Evolutionary conservation across 2,888 invertebrate genomes (phyloP), one percentile per base, ranked within the genome.

Genomic region (Sepioteuthis lessoniana): DNA sequence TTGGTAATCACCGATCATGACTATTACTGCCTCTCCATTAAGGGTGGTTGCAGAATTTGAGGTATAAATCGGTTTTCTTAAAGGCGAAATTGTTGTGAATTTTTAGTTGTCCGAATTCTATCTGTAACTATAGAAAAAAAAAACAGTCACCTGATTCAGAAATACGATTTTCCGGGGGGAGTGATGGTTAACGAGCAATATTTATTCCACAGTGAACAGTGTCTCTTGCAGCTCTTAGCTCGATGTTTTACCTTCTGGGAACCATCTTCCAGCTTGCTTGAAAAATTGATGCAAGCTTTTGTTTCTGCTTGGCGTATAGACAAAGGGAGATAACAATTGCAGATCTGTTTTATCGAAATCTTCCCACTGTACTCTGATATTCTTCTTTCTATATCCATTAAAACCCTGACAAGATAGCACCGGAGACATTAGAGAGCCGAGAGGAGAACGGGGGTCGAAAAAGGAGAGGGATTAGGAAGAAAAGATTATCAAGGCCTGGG

Each of bases 361-460:
- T n/a, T 35, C 76, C n/a, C 76, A 13, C n/a, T 76, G 76, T 35
- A 76, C 76, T 76, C n/a, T 76, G 76, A 76, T 76, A 76, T n/a
- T 76, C 13, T 76, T 76, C 76, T 76, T 16, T 76, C n/a, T 76
- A 16, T 76, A 76, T 76, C 76, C 76, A 76, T 76, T 76, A 76
- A 76, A 35, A n/a, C 76, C 76, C n/a, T 76, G 76, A 76, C 76
- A 76, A 76, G 76, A 76, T 76, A 76, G 76, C n/a, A 76, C 76
- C 76, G 76, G 76, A 76, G 76, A 76, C 76, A 35, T 76, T n/a
- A 35, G n/a, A 76, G 10, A 16, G 76, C n/a, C 76, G 76, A 76
- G n/a, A 13, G 76, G 13, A 76, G 76, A 76, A 76, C n/a, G n/a
- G 76, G 76, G 76, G 7, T 19, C 25, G 55, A 10, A 10, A 76